Percentiles rank a stretch among this genome's conserved stretches.
phyloP scores from a whole-genome alignment of 2,113 vertebrate species.

The Vicugna pacos region DNA sequence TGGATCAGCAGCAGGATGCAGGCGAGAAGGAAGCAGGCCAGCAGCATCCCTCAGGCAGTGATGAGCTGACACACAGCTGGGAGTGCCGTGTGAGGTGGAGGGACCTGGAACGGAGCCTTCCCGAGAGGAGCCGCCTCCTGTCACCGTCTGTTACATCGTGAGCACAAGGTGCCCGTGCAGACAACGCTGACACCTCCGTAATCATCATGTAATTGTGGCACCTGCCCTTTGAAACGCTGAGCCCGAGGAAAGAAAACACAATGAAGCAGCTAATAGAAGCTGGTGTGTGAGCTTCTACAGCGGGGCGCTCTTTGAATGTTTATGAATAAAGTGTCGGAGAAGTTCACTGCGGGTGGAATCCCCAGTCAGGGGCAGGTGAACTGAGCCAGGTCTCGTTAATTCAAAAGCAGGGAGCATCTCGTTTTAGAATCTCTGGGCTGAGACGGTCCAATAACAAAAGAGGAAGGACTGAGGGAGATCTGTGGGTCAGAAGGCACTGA shows the following conservation, averaged over 20 bases:
- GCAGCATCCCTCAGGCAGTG: not conserved
- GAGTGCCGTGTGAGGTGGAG: not conserved
- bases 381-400: not conserved
- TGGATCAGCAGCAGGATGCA: not conserved
- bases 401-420: not conserved
- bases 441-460: not conserved
- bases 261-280: not conserved
- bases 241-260: not conserved
- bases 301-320: not conserved
- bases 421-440: not conserved
- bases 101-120: not conserved
- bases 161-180: not conserved
- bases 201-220: constrained; percentile 2
- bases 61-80: not conserved
- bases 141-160: not conserved
- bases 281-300: not conserved
- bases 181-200: not conserved
- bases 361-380: not conserved
- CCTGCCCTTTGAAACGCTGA: constrained; percentile 39
- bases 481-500: accelerated
- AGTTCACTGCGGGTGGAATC: not conserved
- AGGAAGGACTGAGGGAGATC: not conserved
- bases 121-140: not conserved
- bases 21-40: not conserved
- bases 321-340: not conserved